Conservation (phyloP, 2,888 invertebrate genomes). For the Callinectes sapidus region DNA sequence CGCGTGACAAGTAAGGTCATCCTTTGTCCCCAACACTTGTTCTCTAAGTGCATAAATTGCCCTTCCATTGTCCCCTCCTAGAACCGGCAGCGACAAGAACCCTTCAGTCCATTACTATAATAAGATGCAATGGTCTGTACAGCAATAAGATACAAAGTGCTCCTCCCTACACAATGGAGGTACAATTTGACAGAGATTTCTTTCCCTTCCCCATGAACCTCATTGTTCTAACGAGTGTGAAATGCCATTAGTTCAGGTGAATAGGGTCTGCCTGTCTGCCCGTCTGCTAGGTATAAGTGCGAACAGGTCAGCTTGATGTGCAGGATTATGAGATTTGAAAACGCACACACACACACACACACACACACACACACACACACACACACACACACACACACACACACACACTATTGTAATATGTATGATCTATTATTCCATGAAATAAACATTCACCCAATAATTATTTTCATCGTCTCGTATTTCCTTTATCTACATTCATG, state of each 20-base stretch:
- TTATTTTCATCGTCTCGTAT: too few species aligned
- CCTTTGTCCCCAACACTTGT: not conserved
- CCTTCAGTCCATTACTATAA: not conserved
- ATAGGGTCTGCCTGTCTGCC: not conserved
- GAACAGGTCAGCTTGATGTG: not conserved
- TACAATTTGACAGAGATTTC: not conserved
- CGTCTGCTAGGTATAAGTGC: not conserved
- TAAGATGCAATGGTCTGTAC: not conserved
- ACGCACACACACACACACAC: not conserved
- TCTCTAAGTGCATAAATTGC: not conserved
- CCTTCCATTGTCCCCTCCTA: not conserved
- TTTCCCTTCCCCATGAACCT: not conserved
- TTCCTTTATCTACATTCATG: not conserved
- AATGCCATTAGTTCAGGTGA: not conserved
- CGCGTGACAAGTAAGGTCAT: not conserved
- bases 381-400: not conserved
- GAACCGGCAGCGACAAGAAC: not conserved
- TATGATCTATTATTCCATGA: too few species aligned
- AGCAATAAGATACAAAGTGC: not conserved
- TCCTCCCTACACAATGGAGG: not conserved
- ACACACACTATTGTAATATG: too few species aligned
- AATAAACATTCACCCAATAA: too few species aligned
- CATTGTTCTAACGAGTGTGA: not conserved
- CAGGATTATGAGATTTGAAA: not conserved
- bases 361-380: not conserved